Conservation (phyloP, 2,888 invertebrate genomes). For the Abscondita cerata region DNA sequence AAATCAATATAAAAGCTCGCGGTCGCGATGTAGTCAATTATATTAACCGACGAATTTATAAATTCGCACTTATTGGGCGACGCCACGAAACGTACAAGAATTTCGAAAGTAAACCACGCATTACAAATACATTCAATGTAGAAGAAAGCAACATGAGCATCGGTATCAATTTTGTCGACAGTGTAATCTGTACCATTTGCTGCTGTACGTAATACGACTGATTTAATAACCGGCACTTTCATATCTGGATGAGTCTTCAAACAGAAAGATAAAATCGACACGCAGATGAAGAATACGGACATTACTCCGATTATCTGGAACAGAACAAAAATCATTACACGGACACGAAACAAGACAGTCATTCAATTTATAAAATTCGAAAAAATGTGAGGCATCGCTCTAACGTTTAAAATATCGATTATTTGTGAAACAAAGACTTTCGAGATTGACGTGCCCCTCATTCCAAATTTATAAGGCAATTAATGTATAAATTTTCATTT, state of each 20-base stretch:
- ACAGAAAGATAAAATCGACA: constrained; percentile 99
- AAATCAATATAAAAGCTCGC: constrained; percentile 98
- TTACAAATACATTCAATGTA: constrained; percentile 99
- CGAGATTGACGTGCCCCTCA: no score
- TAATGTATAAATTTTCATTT: no score
- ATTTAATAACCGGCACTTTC: constrained; percentile 88
- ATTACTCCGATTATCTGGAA: constrained; percentile 96
- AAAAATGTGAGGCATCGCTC: neutral
- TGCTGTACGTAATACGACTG: constrained; percentile 79
- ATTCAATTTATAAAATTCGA: neutral
- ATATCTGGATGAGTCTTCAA: constrained; percentile 99
- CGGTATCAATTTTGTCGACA: constrained; percentile 89
- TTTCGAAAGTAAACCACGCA: constrained; percentile 99
- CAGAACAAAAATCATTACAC: constrained; percentile 40
- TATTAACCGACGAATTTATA: constrained; percentile 92
- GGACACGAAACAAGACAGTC: neutral
- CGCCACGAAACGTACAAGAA: constrained; percentile 83
- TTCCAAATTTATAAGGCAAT: no score
- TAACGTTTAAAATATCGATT: no score
- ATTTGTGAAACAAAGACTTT: no score
- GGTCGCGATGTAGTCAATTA: constrained; percentile 99
- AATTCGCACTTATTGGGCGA: constrained; percentile 95
- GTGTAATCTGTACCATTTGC: constrained; percentile 81
- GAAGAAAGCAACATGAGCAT: constrained; percentile 97
- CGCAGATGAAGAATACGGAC: constrained; percentile 99